A percentile compares a stretch with the other conserved stretches of the same genome.
Conservation (phyloP, 2,888 invertebrate genomes). For the Odontomyia ornata region DNA sequence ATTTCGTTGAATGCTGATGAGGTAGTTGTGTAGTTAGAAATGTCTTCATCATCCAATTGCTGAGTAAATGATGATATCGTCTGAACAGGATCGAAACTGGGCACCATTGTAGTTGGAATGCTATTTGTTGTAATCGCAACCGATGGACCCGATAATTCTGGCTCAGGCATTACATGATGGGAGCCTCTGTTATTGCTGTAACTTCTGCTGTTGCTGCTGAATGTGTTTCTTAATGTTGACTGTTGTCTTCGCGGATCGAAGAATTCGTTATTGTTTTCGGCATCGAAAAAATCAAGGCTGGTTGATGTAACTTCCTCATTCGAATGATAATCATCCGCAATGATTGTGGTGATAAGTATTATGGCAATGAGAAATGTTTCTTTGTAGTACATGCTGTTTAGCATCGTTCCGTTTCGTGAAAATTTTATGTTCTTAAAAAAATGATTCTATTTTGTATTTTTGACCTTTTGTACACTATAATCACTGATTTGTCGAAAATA, state of each 20-base stretch:
- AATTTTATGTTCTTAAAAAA: background rate
- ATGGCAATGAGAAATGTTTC: constrained; percentile 43
- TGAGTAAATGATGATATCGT: constrained; percentile 38
- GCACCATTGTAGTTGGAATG: constrained; percentile 50
- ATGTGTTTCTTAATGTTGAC: constrained; percentile 3
- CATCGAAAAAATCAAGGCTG: constrained; percentile 39
- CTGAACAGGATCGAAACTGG: constrained; percentile 46
- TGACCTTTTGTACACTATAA: background rate
- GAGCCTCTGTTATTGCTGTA: background rate
- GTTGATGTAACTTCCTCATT: constrained; percentile 46
- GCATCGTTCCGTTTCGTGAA: background rate
- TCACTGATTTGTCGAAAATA: background rate
- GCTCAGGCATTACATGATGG: constrained; percentile 4
- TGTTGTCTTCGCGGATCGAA: constrained; percentile 20
- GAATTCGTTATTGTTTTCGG: constrained; percentile 47
- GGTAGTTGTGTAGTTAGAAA: constrained; percentile 48
- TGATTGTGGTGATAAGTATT: constrained; percentile 33
- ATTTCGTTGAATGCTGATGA: constrained; percentile 45
- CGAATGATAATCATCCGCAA: constrained; percentile 40
- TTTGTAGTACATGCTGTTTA: constrained; percentile 38
- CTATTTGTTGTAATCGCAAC: constrained; percentile 28
- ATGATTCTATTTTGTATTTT: background rate
- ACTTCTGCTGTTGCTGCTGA: background rate
- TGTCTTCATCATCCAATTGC: constrained; percentile 23
- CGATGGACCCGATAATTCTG: constrained; percentile 45